Evolutionary conservation across 2,888 invertebrate species (phyloP).

Genomic region (Amorpha juglandis): DNA sequence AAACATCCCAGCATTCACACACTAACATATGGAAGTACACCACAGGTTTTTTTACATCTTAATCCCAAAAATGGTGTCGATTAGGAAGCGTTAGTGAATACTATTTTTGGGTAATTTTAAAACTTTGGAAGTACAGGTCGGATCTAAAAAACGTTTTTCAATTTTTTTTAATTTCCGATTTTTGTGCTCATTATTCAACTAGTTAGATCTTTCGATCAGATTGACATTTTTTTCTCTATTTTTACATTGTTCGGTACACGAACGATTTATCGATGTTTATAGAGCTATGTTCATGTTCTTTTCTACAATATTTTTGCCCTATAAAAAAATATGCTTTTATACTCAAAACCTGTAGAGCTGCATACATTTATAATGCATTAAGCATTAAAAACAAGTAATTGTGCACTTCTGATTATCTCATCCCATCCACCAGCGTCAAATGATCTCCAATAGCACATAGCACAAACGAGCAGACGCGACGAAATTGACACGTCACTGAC

Average conservation of each 20-base stretch:
- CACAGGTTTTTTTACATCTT: constrained; percentile 42
- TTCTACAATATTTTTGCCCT: too few relatives aligned
- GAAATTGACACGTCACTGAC: too few relatives aligned
- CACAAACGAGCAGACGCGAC: too few relatives aligned
- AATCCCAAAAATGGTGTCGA: constrained; percentile 41
- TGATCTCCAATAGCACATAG: too few relatives aligned
- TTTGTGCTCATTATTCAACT: constrained; percentile 36
- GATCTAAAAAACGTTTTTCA: constrained; percentile 3
- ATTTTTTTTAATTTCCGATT: constrained; percentile 15
- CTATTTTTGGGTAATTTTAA: constrained; percentile 35
- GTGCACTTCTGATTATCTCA: too few relatives aligned
- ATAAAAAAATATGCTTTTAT: too few relatives aligned
- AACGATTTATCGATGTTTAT: background rate
- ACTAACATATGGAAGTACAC: constrained; percentile 12
- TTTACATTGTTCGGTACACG: background rate
- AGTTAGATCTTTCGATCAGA: constrained; percentile 12
- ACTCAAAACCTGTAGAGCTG: too few relatives aligned
- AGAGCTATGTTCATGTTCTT: too few relatives aligned
- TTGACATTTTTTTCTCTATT: constrained; percentile 12
- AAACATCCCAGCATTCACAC: constrained; percentile 8
- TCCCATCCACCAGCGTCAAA: too few relatives aligned
- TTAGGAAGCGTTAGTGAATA: constrained; percentile 50
- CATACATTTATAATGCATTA: too few relatives aligned
- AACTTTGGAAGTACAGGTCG: constrained; percentile 37
- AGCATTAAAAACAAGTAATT: too few relatives aligned